These are phyloP conservation scores for Cyrtorhinus lividipennis DNA, from an alignment of 1,140 invertebrate genomes.

Conservation along the genomic window DNA sequence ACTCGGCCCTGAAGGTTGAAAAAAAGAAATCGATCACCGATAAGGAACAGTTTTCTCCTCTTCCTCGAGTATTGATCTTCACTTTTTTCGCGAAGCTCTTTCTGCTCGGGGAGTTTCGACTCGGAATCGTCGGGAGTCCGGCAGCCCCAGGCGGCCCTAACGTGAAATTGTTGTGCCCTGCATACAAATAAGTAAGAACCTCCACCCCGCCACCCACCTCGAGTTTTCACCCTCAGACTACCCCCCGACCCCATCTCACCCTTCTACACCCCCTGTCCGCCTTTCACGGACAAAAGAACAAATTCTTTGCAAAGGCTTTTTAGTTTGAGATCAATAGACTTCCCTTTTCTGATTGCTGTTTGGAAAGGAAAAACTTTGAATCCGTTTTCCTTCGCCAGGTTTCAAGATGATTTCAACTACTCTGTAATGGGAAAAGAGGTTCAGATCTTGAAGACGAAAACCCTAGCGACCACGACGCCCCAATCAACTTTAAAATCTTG, in stretches of 20 bases:
- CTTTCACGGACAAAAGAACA: conserved; percentile 13
- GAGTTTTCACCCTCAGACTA: neutral
- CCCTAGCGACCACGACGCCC: too few species aligned
- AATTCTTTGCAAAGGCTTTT: conserved; percentile 16
- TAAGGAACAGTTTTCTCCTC: neutral
- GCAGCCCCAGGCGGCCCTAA: conserved; percentile 22
- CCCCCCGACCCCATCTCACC: conserved; percentile 10
- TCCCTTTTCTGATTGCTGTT: neutral
- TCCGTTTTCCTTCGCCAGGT: too few species aligned
- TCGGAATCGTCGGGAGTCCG: neutral
- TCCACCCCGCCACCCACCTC: conserved; percentile 7
- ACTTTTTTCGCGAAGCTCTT: conserved; percentile 22
- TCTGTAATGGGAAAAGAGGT: too few species aligned
- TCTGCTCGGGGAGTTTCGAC: neutral
- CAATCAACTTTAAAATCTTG: too few species aligned
- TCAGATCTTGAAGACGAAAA: too few species aligned
- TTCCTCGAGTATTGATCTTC: conserved; percentile 23
- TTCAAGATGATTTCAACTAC: too few species aligned
- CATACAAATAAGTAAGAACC: conserved; percentile 26
- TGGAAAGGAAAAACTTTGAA: too few species aligned
- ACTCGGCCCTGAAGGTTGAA: neutral
- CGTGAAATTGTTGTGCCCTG: conserved; percentile 27
- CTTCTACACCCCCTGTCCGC: neutral
- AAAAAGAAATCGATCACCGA: neutral
- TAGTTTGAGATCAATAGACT: conserved; percentile 19